A percentile compares a stretch with the other conserved stretches of the same genome.
Evolutionary conservation across 2,113 vertebrate species (phyloP).

Genomic region (Ctenodactylus gundi): DNA sequence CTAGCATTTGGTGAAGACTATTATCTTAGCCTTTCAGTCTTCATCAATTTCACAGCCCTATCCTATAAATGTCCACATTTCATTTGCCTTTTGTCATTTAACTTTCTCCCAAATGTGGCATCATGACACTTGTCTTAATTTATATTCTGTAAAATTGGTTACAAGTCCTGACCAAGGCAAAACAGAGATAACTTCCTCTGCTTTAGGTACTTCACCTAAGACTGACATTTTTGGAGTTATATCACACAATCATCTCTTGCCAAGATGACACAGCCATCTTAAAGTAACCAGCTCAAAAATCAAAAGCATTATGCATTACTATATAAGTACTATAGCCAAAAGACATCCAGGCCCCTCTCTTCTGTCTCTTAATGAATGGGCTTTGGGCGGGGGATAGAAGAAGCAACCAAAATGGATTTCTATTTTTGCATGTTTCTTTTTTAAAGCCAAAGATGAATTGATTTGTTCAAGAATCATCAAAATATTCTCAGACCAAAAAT

Average conservation of each 20-base stretch:
- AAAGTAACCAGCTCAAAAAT: neutral
- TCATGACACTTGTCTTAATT: neutral
- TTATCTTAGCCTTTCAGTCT: neutral
- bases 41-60: neutral
- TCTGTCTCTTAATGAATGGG: neutral
- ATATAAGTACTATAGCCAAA: neutral
- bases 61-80: neutral
- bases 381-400: neutral
- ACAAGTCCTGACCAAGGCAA: neutral
- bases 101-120: neutral
- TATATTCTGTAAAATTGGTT: neutral
- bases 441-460: neutral
- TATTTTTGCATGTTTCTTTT: neutral
- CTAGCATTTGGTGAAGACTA: neutral
- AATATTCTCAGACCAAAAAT: constrained; percentile 14
- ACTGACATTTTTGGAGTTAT: neutral
- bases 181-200: neutral
- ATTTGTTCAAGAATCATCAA: neutral
- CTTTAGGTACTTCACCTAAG: neutral
- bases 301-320: neutral
- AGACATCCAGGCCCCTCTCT: neutral
- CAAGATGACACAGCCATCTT: neutral
- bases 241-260: neutral
- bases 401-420: neutral
- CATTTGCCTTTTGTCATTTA: neutral